Evolutionary conservation across 2,113 vertebrate genomes (phyloP).

Genomic region (human (Homo sapiens)): DNA sequence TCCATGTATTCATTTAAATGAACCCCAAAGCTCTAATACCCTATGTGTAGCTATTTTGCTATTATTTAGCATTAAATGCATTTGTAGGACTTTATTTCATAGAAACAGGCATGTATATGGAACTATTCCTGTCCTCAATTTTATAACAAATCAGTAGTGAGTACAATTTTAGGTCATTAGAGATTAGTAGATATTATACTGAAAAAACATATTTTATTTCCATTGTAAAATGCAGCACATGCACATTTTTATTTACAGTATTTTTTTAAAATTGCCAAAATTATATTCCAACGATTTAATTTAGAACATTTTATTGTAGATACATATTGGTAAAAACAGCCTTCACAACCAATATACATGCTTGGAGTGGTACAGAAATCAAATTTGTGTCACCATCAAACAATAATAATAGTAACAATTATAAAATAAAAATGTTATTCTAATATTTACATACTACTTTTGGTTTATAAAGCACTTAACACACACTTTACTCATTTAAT

Average conservation of each 20-base stretch:
- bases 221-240: neutral
- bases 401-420: conserved; percentile 4
- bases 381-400: neutral
- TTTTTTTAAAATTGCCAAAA: neutral
- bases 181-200: neutral
- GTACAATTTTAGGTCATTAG: neutral
- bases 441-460: neutral
- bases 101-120: neutral
- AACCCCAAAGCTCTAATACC: neutral
- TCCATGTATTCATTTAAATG: neutral
- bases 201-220: neutral
- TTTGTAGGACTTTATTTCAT: neutral
- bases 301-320: neutral
- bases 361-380: neutral
- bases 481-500: neutral
- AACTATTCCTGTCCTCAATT: neutral
- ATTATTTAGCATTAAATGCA: neutral
- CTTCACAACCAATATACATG: neutral
- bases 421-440: neutral
- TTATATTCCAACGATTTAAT: neutral
- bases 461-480: neutral
- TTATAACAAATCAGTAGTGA: neutral
- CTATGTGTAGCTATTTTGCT: neutral
- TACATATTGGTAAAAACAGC: neutral
- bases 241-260: neutral